Percentiles rank a stretch among this genome's conserved stretches.
Evolutionary conservation across 2,113 vertebrate genomes (phyloP).

Genomic region (Phrynosoma blainvillii): DNA sequence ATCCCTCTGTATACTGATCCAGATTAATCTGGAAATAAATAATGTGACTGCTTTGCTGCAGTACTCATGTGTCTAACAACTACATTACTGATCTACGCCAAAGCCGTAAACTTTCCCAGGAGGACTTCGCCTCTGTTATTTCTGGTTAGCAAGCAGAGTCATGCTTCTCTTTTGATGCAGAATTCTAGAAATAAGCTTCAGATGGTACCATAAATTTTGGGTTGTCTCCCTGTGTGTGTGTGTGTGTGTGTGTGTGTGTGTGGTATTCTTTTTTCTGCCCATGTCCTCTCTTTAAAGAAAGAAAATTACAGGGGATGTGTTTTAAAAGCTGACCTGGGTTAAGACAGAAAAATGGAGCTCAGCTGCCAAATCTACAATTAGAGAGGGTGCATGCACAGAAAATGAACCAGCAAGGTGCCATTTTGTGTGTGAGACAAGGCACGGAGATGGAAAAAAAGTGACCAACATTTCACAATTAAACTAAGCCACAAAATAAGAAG

Average conservation of each 20-base stretch:
- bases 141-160: background rate
- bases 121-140: background rate
- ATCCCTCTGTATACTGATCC: too few relatives aligned
- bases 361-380: slow-evolving; percentile 59
- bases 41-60: too few relatives aligned
- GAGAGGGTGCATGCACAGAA: slow-evolving; percentile 2
- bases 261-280: background rate
- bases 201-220: background rate
- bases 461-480: slow-evolving; percentile 33
- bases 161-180: background rate
- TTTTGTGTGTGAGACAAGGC: background rate
- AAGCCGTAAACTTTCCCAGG: too few relatives aligned
- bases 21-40: too few relatives aligned
- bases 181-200: background rate
- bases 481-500: slow-evolving; percentile 48
- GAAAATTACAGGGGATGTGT: slow-evolving; percentile 67
- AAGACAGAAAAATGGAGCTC: slow-evolving; percentile 44
- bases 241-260: background rate
- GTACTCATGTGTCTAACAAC: too few relatives aligned
- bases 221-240: background rate
- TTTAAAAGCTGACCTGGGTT: slow-evolving; percentile 31
- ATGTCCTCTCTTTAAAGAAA: slow-evolving; percentile 33
- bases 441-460: background rate
- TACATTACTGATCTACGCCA: too few relatives aligned
- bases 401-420: slow-evolving; percentile 32